A percentile compares a stretch with the other conserved stretches of the same genome.
Conservation (phyloP, 2,113 vertebrate species). For the Dissostichus mawsoni region DNA sequence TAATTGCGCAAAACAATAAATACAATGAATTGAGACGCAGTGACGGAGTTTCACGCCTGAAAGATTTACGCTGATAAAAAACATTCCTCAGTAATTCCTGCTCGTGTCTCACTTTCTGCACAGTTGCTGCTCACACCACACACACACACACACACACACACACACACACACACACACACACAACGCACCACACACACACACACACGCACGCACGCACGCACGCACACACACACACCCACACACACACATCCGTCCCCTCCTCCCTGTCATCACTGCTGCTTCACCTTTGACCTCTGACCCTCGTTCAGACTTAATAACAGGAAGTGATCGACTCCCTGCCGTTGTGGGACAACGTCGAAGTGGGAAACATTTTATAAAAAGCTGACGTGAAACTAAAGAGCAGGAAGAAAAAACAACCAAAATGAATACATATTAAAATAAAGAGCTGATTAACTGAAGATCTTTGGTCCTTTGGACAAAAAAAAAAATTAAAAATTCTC, state of each 20-base stretch:
- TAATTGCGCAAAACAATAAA: too few relatives aligned
- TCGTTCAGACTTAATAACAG: slow-evolving; percentile 52
- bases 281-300: slow-evolving; percentile 57
- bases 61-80: not conserved
- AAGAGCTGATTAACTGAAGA: too few relatives aligned
- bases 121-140: not conserved
- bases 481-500: not conserved
- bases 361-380: too few relatives aligned
- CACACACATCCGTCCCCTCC: not conserved
- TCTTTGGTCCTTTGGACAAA: too few relatives aligned
- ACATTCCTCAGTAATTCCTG: slow-evolving; percentile 65
- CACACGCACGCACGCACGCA: not conserved
- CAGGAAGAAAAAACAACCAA: too few relatives aligned
- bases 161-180: not conserved
- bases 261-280: slow-evolving; percentile 42
- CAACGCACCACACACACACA: not conserved
- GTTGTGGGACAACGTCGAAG: not conserved
- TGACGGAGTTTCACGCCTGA: not conserved
- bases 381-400: too few relatives aligned
- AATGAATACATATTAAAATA: too few relatives aligned
- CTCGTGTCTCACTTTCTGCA: slow-evolving; percentile 20
- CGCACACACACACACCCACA: not conserved
- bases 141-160: too few relatives aligned
- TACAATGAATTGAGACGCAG: too few relatives aligned
- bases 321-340: slow-evolving; percentile 55